These are phyloP conservation scores for Actinemys pallida DNA, from an alignment of 2,113 vertebrate species.

Conservation along the genomic window DNA sequence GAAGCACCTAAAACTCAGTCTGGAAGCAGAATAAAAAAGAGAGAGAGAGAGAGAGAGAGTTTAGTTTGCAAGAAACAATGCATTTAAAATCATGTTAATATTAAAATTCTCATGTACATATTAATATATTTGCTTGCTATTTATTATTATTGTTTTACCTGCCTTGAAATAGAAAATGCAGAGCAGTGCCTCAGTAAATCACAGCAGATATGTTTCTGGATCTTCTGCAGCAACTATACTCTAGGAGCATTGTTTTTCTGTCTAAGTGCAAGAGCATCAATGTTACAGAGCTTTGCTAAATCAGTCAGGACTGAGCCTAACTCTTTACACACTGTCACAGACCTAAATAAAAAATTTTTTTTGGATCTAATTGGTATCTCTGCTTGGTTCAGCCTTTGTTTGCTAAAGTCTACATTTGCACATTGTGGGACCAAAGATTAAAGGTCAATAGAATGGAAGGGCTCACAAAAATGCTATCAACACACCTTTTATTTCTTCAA, in stretches of 20 bases:
- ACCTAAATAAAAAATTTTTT: neutral
- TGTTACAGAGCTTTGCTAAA: slow-evolving; percentile 15
- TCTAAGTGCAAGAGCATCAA: neutral
- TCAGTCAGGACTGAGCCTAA: neutral
- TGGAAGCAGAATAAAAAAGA: neutral
- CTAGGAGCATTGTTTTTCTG: neutral
- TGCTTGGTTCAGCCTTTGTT: slow-evolving; percentile 1
- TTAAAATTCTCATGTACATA: neutral
- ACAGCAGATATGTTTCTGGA: neutral
- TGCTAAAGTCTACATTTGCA: slow-evolving; percentile 10
- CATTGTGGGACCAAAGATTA: neutral
- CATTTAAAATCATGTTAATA: neutral
- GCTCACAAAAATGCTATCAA: neutral
- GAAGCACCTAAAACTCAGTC: neutral
- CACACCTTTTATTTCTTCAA: neutral
- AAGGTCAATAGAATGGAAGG: neutral
- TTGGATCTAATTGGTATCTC: neutral
- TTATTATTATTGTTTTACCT: neutral
- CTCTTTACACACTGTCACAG: neutral
- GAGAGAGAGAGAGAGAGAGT: neutral
- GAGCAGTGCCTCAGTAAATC: neutral
- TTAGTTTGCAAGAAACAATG: neutral
- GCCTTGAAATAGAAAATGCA: neutral
- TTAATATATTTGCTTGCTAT: neutral
- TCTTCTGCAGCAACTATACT: neutral